phyloP scores from a whole-genome alignment of 1,140 invertebrate species.

The Manduca sexta region DNA sequence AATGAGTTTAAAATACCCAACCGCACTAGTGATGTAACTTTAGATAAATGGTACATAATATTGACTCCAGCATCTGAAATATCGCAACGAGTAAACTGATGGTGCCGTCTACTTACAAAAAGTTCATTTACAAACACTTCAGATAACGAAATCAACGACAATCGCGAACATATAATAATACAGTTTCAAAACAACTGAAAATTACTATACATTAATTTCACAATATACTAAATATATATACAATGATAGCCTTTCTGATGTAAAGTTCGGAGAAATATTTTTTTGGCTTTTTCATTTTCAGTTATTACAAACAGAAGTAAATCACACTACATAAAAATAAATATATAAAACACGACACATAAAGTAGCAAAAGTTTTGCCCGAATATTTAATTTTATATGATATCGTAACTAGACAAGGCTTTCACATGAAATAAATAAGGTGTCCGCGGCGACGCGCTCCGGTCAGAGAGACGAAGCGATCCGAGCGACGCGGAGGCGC shows the following conservation, averaged over 20 bases:
- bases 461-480: constrained; percentile 11
- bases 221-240: constrained; percentile 65
- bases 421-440: constrained; percentile 57
- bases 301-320: constrained; percentile 66
- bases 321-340: constrained; percentile 67
- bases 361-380: constrained; percentile 50
- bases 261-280: constrained; percentile 49
- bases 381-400: constrained; percentile 43
- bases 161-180: constrained; percentile 32
- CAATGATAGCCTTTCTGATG: constrained; percentile 47
- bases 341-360: constrained; percentile 65
- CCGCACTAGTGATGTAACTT: constrained; percentile 34
- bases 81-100: constrained; percentile 13
- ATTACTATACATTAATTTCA: constrained; percentile 59
- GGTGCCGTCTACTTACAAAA: constrained; percentile 6
- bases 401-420: constrained; percentile 56
- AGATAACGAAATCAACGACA: constrained; percentile 25
- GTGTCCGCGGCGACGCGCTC: constrained; percentile 20
- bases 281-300: constrained; percentile 55
- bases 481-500: constrained; percentile 4
- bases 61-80: constrained; percentile 27
- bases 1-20: constrained; percentile 62
- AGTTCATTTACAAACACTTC: constrained; percentile 21
- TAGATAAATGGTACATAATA: constrained; percentile 21
- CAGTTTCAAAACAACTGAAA: constrained; percentile 42